Evolutionary conservation across 2,888 invertebrate species (phyloP), one percentile per base, ranked within the genome.

Genomic region (Liposcelis brunnea): DNA sequence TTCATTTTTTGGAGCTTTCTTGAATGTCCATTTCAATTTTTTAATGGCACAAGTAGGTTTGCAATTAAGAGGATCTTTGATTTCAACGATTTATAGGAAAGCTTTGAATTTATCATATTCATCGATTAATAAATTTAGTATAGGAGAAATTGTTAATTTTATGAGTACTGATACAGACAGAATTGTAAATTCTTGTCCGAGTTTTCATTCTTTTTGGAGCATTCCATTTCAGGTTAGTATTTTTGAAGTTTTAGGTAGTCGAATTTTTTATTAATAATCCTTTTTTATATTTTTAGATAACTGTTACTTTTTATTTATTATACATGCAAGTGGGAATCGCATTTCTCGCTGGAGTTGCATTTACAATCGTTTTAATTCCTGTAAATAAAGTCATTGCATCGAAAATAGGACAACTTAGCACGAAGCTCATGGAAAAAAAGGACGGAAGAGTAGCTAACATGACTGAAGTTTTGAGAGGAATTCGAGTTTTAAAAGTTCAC

Each of bases 141-240:
- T 81, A 34, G 95, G 95, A 0, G 86, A 95, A 67, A 81, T 97
- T 47, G 75, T 94, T 2, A 97, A 97, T 64, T 85, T 90, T 54
- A 91, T 97, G 85, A 94, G 93, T 26, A 91, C 91, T 0, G 97
- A 98, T 61, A 83, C 86, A 0, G 93, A 95, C 60, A 74, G 95
- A 53, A 86, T 97, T 52, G 85, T 93, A 0, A 94, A 94, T 63
- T 86, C 94, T 16, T 93, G 91, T 63, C 81, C 89, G 2, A 93
- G 91, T 64, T 94, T 98, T 61, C 97, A 97, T 66, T 80, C 87
- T 4, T 71, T 94, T 53, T 97, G 97, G 95, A 94, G 93, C 63
- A 82, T 95, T 58, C 95, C 95, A 5, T 71, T 94, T 56, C 87
- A 86, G 71, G 82, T 80, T 59, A 58, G 53, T 50, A 44, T 31